Evolutionary conservation across 2,797 vertebrate genomes (phyloP).

Genomic region (Spondyliosoma cantharus): DNA sequence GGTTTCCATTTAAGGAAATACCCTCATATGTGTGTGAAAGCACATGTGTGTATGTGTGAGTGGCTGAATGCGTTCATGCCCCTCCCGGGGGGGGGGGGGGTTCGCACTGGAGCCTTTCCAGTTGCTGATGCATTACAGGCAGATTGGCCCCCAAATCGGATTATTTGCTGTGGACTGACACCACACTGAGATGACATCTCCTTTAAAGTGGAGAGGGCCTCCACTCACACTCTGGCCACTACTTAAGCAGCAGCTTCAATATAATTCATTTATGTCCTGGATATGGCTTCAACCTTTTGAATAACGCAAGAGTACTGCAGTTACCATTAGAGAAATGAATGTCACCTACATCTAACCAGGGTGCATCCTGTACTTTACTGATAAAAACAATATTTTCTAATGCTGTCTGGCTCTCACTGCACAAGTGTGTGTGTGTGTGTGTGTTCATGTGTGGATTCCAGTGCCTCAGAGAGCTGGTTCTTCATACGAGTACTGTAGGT

Average conservation of each 20-base stretch:
- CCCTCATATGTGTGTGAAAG: constrained; percentile 65
- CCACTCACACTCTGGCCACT: constrained; percentile 81
- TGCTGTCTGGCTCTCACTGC: constrained; percentile 31
- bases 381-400: constrained; percentile 64
- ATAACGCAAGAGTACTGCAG: constrained; percentile 77
- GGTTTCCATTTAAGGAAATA: constrained; percentile 82
- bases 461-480: constrained; percentile 17
- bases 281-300: constrained; percentile 80
- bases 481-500: constrained; percentile 26
- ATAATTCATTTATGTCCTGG: constrained; percentile 82
- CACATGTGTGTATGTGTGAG: constrained; percentile 49
- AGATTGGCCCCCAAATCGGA: constrained; percentile 86
- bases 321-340: constrained; percentile 85
- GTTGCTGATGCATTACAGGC: constrained; percentile 85
- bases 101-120: constrained; percentile 77
- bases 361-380: constrained; percentile 66
- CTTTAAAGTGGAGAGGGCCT: constrained; percentile 83
- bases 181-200: constrained; percentile 85
- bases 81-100: neutral
- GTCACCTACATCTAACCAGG: constrained; percentile 73
- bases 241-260: constrained; percentile 80
- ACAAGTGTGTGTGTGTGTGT: constrained; percentile 1
- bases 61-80: constrained; percentile 47
- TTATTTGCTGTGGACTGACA: constrained; percentile 86
- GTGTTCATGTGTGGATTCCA: neutral